These are phyloP conservation scores for Sula dactylatra DNA, from an alignment of 2,113 vertebrate genomes.

Conservation along the genomic window DNA sequence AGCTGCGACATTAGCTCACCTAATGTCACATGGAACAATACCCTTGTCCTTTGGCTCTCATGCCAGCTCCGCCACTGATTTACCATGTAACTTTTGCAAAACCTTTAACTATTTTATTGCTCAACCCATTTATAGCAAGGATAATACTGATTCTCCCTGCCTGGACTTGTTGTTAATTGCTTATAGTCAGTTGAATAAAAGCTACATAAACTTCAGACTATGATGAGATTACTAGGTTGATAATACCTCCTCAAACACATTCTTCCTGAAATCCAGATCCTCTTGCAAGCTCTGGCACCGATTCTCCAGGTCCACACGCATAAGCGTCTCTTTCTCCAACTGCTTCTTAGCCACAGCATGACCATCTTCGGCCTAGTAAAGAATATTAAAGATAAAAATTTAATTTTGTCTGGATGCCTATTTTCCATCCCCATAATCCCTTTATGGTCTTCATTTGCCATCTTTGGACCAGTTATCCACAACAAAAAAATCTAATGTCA, in stretches of 20 bases:
- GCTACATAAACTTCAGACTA: not conserved
- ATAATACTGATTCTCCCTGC: not conserved
- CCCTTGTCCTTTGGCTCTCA: not conserved
- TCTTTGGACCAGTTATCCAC: not conserved
- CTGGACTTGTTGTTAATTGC: not conserved
- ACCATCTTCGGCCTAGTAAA: constrained; percentile 85
- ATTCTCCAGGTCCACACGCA: constrained; percentile 95
- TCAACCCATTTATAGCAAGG: not conserved
- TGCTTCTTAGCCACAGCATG: constrained; percentile 91
- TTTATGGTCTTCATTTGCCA: not conserved
- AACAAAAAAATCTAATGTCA: not conserved
- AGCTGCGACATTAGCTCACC: not conserved
- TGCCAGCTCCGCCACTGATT: not conserved
- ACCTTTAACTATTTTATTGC: not conserved
- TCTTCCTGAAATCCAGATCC: constrained; percentile 94
- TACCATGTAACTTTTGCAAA: not conserved
- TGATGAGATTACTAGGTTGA: not conserved
- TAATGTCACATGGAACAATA: not conserved
- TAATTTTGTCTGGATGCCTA: not conserved
- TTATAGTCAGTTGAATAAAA: not conserved
- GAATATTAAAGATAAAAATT: not conserved
- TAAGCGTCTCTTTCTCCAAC: constrained; percentile 91
- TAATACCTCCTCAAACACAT: constrained; percentile 92
- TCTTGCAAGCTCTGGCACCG: constrained; percentile 92
- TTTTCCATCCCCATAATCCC: not conserved